Evolutionary conservation across 2,888 invertebrate species (phyloP).

Genomic region (Myopa testacea): DNA sequence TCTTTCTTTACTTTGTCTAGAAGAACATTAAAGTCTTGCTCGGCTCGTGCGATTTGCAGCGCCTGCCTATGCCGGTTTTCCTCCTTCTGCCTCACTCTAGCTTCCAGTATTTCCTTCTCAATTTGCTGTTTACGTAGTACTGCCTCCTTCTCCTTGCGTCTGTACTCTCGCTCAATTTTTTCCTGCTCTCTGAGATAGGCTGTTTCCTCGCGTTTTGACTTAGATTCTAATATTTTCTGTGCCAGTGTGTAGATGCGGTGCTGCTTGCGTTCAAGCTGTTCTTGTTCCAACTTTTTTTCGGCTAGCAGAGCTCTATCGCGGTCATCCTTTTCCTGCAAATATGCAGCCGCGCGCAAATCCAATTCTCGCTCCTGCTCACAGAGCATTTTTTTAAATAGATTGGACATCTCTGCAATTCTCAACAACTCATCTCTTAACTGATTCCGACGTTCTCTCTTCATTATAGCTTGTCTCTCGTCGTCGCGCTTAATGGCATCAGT

Average conservation of each 20-base stretch:
- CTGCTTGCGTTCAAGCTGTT: slow-evolving; percentile 64
- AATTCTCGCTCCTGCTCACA: slow-evolving; percentile 65
- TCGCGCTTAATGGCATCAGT: slow-evolving; percentile 59
- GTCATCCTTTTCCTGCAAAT: slow-evolving; percentile 63
- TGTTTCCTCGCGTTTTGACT: slow-evolving; percentile 61
- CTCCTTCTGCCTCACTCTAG: slow-evolving; percentile 61
- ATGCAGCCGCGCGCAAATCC: slow-evolving; percentile 65
- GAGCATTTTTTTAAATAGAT: slow-evolving; percentile 63
- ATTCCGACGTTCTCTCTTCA: slow-evolving; percentile 56
- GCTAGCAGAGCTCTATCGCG: slow-evolving; percentile 61
- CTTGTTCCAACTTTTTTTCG: slow-evolving; percentile 60
- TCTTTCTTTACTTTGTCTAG: slow-evolving; percentile 62
- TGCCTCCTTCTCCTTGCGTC: slow-evolving; percentile 63
- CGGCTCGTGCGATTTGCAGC: slow-evolving; percentile 64
- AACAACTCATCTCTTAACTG: slow-evolving; percentile 65
- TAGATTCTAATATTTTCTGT: slow-evolving; percentile 60
- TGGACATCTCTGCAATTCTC: slow-evolving; percentile 62
- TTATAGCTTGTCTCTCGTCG: slow-evolving; percentile 59
- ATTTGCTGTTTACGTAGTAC: slow-evolving; percentile 60
- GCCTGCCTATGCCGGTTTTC: slow-evolving; percentile 64
- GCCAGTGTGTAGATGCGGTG: slow-evolving; percentile 62
- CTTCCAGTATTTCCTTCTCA: slow-evolving; percentile 60
- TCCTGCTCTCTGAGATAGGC: slow-evolving; percentile 64
- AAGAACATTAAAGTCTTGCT: slow-evolving; percentile 62
- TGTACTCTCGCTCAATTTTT: slow-evolving; percentile 66